Evolutionary conservation across 2,113 vertebrate species (phyloP).

Genomic region (Tamias sibiricus): DNA sequence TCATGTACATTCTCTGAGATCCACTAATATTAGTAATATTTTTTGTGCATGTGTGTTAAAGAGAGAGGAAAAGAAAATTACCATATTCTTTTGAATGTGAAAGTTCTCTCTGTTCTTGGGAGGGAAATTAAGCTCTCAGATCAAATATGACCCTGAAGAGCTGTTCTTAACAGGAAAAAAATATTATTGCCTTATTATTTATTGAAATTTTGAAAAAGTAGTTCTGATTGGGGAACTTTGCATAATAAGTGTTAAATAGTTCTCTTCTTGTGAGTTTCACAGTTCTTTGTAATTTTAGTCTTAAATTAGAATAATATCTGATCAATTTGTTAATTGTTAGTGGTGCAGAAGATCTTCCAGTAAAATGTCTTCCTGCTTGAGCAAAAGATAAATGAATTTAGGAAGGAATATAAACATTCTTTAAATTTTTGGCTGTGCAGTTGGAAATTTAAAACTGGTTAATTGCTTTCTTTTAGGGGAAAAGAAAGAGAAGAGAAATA

Average conservation of each 20-base stretch:
- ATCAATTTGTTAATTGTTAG: conserved; percentile 14
- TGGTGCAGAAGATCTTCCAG: not conserved
- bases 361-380: conserved; percentile 31
- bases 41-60: conserved; percentile 55
- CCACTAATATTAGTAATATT: conserved; percentile 70
- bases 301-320: conserved; percentile 25
- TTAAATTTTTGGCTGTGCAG: not conserved
- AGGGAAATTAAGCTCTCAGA: conserved; percentile 54
- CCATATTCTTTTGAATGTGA: conserved; percentile 56
- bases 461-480: conserved; percentile 34
- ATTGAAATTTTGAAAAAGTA: conserved; percentile 50
- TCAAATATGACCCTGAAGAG: conserved; percentile 68
- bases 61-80: conserved; percentile 64
- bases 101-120: conserved; percentile 52
- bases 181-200: conserved; percentile 46
- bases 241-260: not conserved
- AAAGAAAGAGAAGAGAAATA: conserved; percentile 3
- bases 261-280: not conserved
- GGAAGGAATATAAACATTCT: not conserved
- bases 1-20: conserved; percentile 65
- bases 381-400: not conserved
- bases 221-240: conserved; percentile 52
- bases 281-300: conserved; percentile 30
- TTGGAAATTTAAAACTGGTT: conserved; percentile 26
- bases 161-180: conserved; percentile 59